Percentiles rank a stretch among this genome's conserved stretches.
Evolutionary conservation across 2,797 vertebrate genomes (phyloP).

Genomic region (Sternarchorhynchus goeldii): DNA sequence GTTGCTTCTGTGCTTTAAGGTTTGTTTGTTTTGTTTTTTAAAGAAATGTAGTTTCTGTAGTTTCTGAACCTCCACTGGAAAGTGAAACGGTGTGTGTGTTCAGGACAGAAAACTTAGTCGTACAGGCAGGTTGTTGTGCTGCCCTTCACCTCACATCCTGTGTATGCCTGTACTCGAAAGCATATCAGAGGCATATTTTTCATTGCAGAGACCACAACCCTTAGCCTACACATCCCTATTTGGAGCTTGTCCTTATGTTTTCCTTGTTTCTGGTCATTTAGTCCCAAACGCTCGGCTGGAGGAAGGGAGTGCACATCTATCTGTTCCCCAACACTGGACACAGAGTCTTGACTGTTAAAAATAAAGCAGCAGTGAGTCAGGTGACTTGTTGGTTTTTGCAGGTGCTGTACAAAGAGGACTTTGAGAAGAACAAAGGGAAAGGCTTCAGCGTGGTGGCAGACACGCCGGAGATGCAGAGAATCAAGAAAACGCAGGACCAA

Average conservation of each 20-base stretch:
- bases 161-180: constrained; percentile 1
- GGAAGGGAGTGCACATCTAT: neutral
- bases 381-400: constrained; percentile 58
- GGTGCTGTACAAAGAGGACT: constrained; percentile 96
- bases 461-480: constrained; percentile 92
- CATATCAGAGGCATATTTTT: neutral
- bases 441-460: constrained; percentile 91
- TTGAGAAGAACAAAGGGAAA: constrained; percentile 97
- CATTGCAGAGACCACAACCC: neutral
- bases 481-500: constrained; percentile 94
- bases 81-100: too few relatives aligned
- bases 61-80: too few relatives aligned
- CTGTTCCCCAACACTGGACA: neutral
- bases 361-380: too few relatives aligned
- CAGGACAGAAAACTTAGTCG: too few relatives aligned
- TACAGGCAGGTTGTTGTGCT: neutral
- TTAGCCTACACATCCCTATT: neutral
- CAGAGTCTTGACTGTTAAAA: neutral
- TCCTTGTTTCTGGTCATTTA: constrained; percentile 20
- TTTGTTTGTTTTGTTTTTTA: neutral
- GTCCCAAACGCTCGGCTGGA: neutral
- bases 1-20: constrained; percentile 2
- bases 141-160: neutral
- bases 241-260: constrained; percentile 1
- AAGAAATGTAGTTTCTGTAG: too few relatives aligned